Evolutionary conservation across 2,797 vertebrate genomes (phyloP), one percentile per base, ranked within the genome.

Genomic region (Tragopan temminckii): DNA sequence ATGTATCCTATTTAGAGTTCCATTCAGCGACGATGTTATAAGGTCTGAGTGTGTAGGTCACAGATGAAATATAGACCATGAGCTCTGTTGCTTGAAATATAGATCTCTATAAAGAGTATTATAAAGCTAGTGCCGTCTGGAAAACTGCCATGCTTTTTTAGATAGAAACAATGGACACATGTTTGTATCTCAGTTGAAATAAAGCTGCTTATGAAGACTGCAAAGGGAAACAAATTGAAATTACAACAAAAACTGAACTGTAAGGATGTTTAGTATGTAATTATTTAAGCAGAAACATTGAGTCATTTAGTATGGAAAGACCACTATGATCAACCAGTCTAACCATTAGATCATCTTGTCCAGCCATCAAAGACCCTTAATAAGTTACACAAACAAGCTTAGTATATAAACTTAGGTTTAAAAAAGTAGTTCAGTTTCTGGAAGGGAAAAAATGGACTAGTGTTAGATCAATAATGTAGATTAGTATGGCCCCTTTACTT

Each of bases 41-140:
- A 8, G 29, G 78, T 50, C 71, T 93, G 83, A 71, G 90, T 80
- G 83, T 86, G 40, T 17, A 85, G 85, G 91, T 78, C 94, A 89
- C 3, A 2, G 89, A 85, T 94, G 78, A 94, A 77, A 77, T 67
- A 80, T 1, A 94, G 86, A 90, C 63, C 71, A 11, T 25, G 45
- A 84, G 81, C 68, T 40, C 58, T 61, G 21, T 52, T 61, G 29
- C 58, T 58, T 88, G 90, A 94, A 93, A 89, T 80, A 94, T 1
- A 71, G 61, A 90, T 53, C 58, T 94, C 69, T 80, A 59, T 46
- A 93, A 94, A 90, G 21, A 88, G 63, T 24, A 67, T 38, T 8
- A 57, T 27, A 61, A 84, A 94, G 48, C 67, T 90, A 35, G 13
- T 17, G 23, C 55, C 69, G 55, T 9, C 78, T 77, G 75, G 68